phyloP scores from a whole-genome alignment of 2,888 invertebrate species.

The Amblyteles armatorius region DNA sequence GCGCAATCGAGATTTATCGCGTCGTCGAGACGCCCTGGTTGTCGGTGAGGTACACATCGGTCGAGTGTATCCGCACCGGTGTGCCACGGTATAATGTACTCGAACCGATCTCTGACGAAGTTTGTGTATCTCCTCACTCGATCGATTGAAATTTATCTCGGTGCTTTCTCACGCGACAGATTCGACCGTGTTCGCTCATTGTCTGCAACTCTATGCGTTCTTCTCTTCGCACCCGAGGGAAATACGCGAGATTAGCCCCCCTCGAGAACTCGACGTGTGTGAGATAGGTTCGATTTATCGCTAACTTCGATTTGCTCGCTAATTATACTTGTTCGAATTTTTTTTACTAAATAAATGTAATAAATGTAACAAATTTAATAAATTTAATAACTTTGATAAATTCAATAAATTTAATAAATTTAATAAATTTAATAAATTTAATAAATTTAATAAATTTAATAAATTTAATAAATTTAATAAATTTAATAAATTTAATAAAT shows the following conservation, averaged over 20 bases:
- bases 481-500: neutral
- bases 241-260: neutral
- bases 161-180: constrained; percentile 4
- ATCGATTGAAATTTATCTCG: constrained; percentile 29
- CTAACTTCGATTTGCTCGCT: neutral
- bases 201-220: neutral
- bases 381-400: too few species aligned
- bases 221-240: neutral
- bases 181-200: neutral
- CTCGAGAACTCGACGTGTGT: neutral
- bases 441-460: too few species aligned
- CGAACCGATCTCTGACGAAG: constrained; percentile 2
- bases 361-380: too few species aligned
- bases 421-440: too few species aligned
- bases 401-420: too few species aligned
- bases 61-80: neutral
- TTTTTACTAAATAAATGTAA: neutral
- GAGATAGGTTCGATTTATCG: neutral
- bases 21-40: constrained; percentile 60
- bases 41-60: neutral
- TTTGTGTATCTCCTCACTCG: neutral
- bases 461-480: too few species aligned
- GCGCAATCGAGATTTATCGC: constrained; percentile 68
- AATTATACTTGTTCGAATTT: neutral
- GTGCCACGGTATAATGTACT: constrained; percentile 13